Percentiles rank a stretch among this genome's conserved stretches.
Evolutionary conservation across 2,888 invertebrate genomes (phyloP).

Genomic region (Acronicta alni): DNA sequence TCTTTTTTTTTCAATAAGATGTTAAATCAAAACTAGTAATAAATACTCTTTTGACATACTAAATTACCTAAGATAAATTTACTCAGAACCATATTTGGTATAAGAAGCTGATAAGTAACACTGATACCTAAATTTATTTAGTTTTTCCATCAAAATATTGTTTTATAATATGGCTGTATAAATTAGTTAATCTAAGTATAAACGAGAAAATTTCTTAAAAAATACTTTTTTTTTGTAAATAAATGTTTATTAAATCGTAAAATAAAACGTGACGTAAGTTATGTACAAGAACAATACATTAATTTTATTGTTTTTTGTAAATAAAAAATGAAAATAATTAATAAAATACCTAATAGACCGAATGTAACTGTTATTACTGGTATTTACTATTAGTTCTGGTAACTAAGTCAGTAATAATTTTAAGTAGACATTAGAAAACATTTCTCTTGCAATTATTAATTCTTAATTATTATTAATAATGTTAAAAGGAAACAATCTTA

Average conservation of each 20-base stretch:
- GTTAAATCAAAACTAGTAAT: constrained; percentile 11
- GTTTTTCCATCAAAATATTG: too few species aligned
- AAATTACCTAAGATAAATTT: too few species aligned
- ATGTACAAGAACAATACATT: constrained; percentile 46
- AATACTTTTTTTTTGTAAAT: constrained; percentile 26
- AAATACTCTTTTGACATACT: too few species aligned
- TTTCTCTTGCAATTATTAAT: constrained; percentile 84
- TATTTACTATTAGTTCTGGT: constrained; percentile 67
- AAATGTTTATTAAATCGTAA: constrained; percentile 16
- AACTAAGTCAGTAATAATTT: constrained; percentile 78
- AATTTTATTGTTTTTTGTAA: constrained; percentile 62
- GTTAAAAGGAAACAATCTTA: constrained; percentile 80
- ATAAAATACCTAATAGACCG: constrained; percentile 60
- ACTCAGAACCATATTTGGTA: too few species aligned
- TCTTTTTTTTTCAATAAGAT: constrained; percentile 26
- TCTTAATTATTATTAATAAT: constrained; percentile 80
- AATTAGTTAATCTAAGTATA: too few species aligned
- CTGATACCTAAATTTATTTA: too few species aligned
- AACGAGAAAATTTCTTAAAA: not conserved
- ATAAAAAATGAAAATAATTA: constrained; percentile 60
- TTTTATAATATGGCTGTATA: too few species aligned
- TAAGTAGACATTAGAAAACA: constrained; percentile 82
- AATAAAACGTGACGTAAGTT: constrained; percentile 56
- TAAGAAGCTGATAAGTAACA: too few species aligned
- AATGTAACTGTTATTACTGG: constrained; percentile 68